phyloP scores from a whole-genome alignment of 2,888 invertebrate genomes.

The Platycheirus albimanus region DNA sequence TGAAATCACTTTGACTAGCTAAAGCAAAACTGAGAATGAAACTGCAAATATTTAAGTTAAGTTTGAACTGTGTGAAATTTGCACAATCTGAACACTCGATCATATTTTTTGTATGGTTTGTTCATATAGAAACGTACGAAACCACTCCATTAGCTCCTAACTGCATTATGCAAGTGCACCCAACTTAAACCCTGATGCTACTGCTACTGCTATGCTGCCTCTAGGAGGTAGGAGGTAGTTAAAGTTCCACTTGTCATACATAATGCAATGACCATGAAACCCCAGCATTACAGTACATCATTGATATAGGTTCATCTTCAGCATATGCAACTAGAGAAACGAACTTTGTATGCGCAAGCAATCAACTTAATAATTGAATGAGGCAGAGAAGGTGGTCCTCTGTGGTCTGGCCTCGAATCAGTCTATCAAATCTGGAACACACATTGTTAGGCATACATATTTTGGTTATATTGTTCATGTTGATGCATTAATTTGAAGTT shows the following conservation, averaged over 20 bases:
- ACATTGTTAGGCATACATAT: not conserved
- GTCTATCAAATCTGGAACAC: not conserved
- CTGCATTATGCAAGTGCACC: not conserved
- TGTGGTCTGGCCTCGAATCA: not conserved
- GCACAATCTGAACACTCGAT: not conserved
- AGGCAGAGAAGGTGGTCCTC: not conserved
- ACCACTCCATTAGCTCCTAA: not conserved
- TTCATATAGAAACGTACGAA: not conserved
- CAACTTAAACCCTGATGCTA: no score
- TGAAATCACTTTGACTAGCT: conserved; percentile 15
- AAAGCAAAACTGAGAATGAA: conserved; percentile 10
- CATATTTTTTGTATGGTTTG: not conserved
- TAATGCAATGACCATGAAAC: not conserved
- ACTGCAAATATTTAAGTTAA: conserved; percentile 36
- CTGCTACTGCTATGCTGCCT: not conserved
- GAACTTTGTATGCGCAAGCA: not conserved
- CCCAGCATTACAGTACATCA: not conserved
- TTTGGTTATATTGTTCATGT: not conserved
- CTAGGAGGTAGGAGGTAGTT: not conserved
- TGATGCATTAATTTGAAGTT: not conserved
- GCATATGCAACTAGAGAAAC: not conserved
- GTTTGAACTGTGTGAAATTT: conserved; percentile 17
- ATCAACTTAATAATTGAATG: not conserved
- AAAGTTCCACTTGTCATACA: not conserved
- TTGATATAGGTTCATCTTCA: no score